Evolutionary conservation across 2,113 vertebrate species (phyloP).

Genomic region (Planiliza haematocheilus): DNA sequence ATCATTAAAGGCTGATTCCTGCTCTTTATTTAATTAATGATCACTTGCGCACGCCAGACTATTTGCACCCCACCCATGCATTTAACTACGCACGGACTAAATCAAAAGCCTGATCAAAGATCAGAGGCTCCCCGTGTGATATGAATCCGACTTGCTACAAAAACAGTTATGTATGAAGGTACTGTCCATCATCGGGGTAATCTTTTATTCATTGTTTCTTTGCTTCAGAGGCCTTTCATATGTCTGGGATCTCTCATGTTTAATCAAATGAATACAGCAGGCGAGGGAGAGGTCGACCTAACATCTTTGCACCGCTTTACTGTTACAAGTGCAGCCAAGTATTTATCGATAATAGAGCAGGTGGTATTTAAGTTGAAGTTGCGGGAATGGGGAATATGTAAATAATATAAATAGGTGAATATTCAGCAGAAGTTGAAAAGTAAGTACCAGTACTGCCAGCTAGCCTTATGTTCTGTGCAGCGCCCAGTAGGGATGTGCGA

Average conservation of each 20-base stretch:
- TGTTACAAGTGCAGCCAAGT: conserved; percentile 2
- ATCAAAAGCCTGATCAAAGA: conserved; percentile 36
- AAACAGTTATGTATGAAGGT: conserved; percentile 46
- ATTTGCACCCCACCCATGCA: background rate
- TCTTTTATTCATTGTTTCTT: conserved; percentile 68
- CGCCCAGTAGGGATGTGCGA: no score
- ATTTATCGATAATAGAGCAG: conserved; percentile 15
- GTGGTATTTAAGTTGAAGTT: background rate
- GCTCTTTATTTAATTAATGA: background rate
- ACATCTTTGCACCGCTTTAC: conserved; percentile 10
- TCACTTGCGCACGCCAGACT: conserved; percentile 17
- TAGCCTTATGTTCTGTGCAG: no score
- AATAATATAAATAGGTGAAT: no score
- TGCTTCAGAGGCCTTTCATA: conserved; percentile 40
- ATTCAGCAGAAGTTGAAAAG: no score
- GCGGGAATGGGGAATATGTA: background rate
- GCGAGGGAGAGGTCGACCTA: conserved; percentile 27
- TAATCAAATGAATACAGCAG: conserved; percentile 24
- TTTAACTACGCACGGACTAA: conserved; percentile 17
- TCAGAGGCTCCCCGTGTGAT: conserved; percentile 5
- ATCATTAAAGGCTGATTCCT: conserved; percentile 2
- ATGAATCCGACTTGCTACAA: conserved; percentile 33
- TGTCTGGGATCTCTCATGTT: conserved; percentile 26
- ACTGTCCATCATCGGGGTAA: conserved; percentile 55
- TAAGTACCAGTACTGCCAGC: no score